A percentile compares a stretch with the other conserved stretches of the same genome.
Evolutionary conservation across 2,888 invertebrate species (phyloP).

Genomic region (Oscheius myriophilus): DNA sequence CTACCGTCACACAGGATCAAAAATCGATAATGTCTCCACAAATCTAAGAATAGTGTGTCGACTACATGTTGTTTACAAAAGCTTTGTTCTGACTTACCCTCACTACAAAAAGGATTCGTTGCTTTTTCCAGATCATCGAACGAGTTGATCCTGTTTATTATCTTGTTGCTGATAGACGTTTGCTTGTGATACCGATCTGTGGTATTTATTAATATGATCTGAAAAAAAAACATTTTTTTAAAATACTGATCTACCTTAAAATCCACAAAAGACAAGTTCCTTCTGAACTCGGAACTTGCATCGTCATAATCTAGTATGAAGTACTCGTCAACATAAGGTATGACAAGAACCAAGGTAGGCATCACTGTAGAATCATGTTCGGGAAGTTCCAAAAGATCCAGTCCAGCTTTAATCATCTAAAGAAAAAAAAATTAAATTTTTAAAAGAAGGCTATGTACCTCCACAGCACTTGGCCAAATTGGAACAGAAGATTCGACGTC

Average conservation of each 20-base stretch:
- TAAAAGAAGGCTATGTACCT: neutral
- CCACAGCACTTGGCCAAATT: conserved; percentile 5
- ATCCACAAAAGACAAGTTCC: conserved; percentile 17
- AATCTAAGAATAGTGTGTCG: too few species aligned
- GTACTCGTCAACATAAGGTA: neutral
- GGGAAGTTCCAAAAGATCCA: neutral
- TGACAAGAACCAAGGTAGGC: conserved; percentile 12
- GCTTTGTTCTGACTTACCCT: neutral
- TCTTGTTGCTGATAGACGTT: conserved; percentile 8
- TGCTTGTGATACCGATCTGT: conserved; percentile 6
- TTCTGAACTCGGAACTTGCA: conserved; percentile 13
- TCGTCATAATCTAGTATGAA: conserved; percentile 20
- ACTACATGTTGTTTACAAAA: too few species aligned
- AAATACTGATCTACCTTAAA: conserved; percentile 9
- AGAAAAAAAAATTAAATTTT: neutral
- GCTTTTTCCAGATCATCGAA: conserved; percentile 18
- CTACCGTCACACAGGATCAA: too few species aligned
- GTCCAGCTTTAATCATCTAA: neutral
- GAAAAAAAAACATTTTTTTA: neutral
- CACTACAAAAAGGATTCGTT: conserved; percentile 2
- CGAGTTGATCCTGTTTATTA: neutral
- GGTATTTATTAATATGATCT: conserved; percentile 15
- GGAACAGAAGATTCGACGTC: neutral
- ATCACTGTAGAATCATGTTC: neutral
- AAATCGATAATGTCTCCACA: too few species aligned